Evolutionary conservation across 1,140 invertebrate species (phyloP).

Genomic region (Eriosoma lanigerum): DNA sequence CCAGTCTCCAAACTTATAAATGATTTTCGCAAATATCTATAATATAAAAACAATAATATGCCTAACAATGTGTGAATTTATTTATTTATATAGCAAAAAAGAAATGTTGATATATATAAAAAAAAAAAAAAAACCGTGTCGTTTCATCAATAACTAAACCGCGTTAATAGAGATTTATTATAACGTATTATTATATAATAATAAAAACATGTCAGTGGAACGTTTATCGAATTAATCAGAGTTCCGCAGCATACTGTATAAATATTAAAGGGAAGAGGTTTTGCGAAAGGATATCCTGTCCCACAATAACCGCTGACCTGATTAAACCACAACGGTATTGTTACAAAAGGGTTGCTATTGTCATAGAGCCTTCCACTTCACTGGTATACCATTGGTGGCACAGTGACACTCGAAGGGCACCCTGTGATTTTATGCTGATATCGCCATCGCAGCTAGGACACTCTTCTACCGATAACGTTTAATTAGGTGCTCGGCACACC

Average conservation of each 20-base stretch:
- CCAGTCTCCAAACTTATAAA: too few species aligned
- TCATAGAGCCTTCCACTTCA: neutral
- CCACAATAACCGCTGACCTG: neutral
- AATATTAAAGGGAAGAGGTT: neutral
- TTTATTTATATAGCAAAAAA: too few species aligned
- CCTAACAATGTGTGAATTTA: too few species aligned
- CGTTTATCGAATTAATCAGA: neutral
- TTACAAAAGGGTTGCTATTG: neutral
- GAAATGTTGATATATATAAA: too few species aligned
- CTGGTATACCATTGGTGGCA: neutral
- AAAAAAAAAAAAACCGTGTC: too few species aligned
- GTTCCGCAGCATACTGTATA: neutral
- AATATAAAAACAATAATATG: too few species aligned
- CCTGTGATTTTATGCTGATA: constrained; percentile 20
- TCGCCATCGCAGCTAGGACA: neutral
- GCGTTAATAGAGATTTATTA: too few species aligned
- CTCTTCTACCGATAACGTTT: neutral
- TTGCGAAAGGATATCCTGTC: neutral
- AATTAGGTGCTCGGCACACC: neutral
- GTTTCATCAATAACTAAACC: too few species aligned
- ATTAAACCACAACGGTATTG: neutral
- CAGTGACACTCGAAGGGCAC: neutral
- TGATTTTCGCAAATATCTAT: too few species aligned
- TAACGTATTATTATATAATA: too few species aligned
- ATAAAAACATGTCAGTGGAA: neutral